Conservation (phyloP, 2,797 vertebrate genomes). For the Craterocephalus amniculus region DNA sequence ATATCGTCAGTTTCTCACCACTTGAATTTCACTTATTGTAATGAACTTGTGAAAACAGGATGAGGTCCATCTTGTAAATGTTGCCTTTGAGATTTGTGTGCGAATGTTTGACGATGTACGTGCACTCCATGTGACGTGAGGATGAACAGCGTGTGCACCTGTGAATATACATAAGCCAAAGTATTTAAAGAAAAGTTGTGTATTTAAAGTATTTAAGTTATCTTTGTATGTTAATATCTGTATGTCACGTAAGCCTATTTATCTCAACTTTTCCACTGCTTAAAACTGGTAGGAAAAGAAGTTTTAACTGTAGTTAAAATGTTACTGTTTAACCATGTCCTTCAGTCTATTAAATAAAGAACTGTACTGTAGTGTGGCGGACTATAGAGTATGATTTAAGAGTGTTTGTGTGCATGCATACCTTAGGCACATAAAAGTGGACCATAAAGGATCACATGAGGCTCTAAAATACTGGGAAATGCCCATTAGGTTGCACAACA, state of each 20-base stretch:
- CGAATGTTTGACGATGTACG: conserved; percentile 63
- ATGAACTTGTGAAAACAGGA: conserved; percentile 60
- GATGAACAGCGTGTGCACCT: conserved; percentile 49
- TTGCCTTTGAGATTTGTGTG: conserved; percentile 65
- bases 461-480: conserved; percentile 1
- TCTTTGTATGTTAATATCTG: conserved; percentile 78
- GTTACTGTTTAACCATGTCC: conserved; percentile 70
- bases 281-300: conserved; percentile 38
- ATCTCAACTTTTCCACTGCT: conserved; percentile 61
- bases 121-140: conserved; percentile 49
- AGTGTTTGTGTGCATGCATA: conserved; percentile 25
- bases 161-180: conserved; percentile 67
- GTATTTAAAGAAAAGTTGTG: conserved; percentile 77
- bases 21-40: conserved; percentile 70
- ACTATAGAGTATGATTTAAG: conserved; percentile 53
- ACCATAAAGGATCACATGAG: neutral
- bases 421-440: neutral
- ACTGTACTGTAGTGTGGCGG: conserved; percentile 60
- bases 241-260: conserved; percentile 82
- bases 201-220: conserved; percentile 85
- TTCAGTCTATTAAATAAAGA: conserved; percentile 81
- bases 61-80: conserved; percentile 59
- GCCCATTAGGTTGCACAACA: too few species aligned
- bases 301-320: conserved; percentile 62
- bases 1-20: conserved; percentile 47